Evolutionary conservation across 2,113 vertebrate species (phyloP).

Genomic region (Mandrillus leucophaeus): DNA sequence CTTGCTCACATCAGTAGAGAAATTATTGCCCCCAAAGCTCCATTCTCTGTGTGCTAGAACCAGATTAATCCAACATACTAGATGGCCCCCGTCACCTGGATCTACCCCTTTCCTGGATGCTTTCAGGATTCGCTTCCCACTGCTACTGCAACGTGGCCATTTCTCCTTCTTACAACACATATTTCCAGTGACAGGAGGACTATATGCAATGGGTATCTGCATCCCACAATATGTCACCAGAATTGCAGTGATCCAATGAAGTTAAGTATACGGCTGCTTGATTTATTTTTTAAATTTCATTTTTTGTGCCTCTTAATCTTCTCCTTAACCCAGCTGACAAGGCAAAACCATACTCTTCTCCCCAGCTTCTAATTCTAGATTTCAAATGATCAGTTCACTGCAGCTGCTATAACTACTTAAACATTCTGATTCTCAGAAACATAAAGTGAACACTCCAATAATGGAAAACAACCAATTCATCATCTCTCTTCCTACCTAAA

Average conservation of each 20-base stretch:
- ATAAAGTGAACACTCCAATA: background rate
- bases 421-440: background rate
- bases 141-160: background rate
- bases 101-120: fast-evolving
- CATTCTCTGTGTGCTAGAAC: background rate
- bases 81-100: no score
- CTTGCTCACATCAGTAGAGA: background rate
- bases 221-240: background rate
- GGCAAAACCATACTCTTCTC: background rate
- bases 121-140: background rate
- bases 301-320: background rate
- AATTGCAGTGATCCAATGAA: background rate
- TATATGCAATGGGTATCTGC: fast-evolving
- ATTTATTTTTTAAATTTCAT: background rate
- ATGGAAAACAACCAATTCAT: background rate
- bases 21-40: background rate
- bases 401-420: background rate
- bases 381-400: background rate
- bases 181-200: fast-evolving
- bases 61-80: background rate
- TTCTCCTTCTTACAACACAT: background rate
- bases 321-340: background rate
- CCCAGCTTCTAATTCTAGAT: background rate
- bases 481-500: slow-evolving; percentile 86
- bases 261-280: background rate